These are phyloP conservation scores for Papilio machaon DNA, from an alignment of 1,140 invertebrate genomes.

Conservation along the genomic window DNA sequence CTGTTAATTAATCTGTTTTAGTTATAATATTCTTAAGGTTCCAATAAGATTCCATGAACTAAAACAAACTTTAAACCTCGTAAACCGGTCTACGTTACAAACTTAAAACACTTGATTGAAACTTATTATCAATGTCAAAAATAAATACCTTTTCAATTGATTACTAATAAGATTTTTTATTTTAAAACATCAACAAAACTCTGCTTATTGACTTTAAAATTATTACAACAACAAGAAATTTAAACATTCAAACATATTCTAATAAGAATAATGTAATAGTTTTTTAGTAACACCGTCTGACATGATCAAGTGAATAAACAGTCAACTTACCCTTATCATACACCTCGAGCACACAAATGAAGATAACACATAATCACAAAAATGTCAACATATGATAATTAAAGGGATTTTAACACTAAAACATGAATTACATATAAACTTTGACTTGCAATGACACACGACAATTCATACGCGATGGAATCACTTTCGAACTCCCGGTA, in stretches of 20 bases:
- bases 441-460: constrained; percentile 68
- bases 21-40: not conserved
- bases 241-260: constrained; percentile 47
- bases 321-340: constrained; percentile 75
- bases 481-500: constrained; percentile 47
- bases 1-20: not conserved
- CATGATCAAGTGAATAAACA: constrained; percentile 59
- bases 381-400: constrained; percentile 62
- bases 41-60: constrained; percentile 10
- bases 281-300: constrained; percentile 56
- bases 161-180: not conserved
- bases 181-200: not conserved
- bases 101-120: constrained; percentile 32
- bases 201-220: not conserved
- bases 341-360: constrained; percentile 61
- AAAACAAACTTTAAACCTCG: constrained; percentile 30
- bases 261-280: constrained; percentile 56
- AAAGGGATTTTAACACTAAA: constrained; percentile 57
- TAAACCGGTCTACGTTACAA: constrained; percentile 34
- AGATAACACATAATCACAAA: constrained; percentile 79
- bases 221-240: constrained; percentile 25
- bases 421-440: constrained; percentile 73
- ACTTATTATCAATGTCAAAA: constrained; percentile 39
- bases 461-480: constrained; percentile 50
- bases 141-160: constrained; percentile 12